Evolutionary conservation across 2,888 invertebrate genomes (phyloP).

Genomic region (Pseudococcus longispinus): DNA sequence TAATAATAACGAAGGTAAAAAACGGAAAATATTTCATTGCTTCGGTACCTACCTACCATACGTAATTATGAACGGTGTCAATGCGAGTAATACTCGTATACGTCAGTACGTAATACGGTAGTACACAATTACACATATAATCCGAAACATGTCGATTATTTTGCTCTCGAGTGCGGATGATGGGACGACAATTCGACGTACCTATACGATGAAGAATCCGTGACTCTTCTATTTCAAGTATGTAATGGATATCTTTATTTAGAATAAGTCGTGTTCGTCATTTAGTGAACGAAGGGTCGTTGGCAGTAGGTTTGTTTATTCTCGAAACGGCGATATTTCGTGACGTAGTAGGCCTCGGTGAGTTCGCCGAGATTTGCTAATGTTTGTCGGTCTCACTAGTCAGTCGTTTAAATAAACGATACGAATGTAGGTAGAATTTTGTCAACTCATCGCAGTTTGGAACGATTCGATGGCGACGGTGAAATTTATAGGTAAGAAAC

Average conservation of each 20-base stretch:
- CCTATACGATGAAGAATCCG: background rate
- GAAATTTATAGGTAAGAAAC: background rate
- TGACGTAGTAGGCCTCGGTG: background rate
- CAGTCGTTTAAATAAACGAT: background rate
- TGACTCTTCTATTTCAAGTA: conserved; percentile 17
- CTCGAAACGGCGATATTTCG: background rate
- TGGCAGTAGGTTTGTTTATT: conserved; percentile 29
- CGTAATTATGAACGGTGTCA: background rate
- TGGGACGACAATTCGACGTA: background rate
- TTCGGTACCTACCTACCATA: too few relatives aligned
- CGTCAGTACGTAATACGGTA: background rate
- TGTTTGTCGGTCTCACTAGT: background rate
- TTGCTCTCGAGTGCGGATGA: background rate
- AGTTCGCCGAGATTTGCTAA: background rate
- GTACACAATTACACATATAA: background rate
- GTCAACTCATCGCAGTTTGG: background rate
- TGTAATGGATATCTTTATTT: conserved; percentile 35
- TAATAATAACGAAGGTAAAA: too few relatives aligned
- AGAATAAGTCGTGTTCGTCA: conserved; percentile 16
- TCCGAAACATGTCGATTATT: background rate
- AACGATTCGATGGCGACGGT: background rate
- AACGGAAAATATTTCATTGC: background rate
- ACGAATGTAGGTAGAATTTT: background rate
- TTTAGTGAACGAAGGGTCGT: background rate
- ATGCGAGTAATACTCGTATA: background rate